Conservation (phyloP, 2,113 vertebrate genomes). For the Todiramphus chloris region DNA sequence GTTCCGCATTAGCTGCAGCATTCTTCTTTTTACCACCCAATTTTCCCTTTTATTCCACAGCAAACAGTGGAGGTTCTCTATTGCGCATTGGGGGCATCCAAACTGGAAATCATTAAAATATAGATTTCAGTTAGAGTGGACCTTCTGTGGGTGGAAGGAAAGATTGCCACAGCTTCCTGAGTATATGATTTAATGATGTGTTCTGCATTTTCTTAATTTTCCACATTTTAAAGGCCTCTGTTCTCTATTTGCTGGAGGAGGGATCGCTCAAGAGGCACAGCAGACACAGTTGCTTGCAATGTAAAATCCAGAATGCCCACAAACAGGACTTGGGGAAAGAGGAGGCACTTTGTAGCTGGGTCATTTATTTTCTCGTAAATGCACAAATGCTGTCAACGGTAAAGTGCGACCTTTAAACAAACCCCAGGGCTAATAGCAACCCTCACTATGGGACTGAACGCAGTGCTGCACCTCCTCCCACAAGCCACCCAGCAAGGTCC, state of each 20-base stretch:
- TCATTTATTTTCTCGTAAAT: neutral
- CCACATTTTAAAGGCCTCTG: slow-evolving; percentile 75
- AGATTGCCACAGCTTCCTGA: slow-evolving; percentile 73
- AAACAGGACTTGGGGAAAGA: neutral
- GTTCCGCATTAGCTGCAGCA: slow-evolving; percentile 68
- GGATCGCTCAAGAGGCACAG: slow-evolving; percentile 1
- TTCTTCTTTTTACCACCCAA: slow-evolving; percentile 69
- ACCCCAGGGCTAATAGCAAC: neutral
- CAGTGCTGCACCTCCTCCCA: fast-evolving
- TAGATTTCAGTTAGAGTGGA: slow-evolving; percentile 68
- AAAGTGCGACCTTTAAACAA: neutral
- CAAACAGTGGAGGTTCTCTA: slow-evolving; percentile 44
- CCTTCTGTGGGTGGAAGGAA: slow-evolving; percentile 73
- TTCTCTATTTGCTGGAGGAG: slow-evolving; percentile 61
- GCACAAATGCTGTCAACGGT: neutral
- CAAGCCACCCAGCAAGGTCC: neutral
- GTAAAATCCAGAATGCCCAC: neutral
- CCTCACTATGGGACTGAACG: neutral
- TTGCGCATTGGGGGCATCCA: slow-evolving; percentile 24
- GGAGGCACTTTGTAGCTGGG: neutral
- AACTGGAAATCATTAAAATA: slow-evolving; percentile 78
- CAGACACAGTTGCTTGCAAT: neutral
- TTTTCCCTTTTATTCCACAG: slow-evolving; percentile 61
- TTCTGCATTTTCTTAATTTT: slow-evolving; percentile 79
- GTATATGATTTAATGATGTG: slow-evolving; percentile 71